phyloP scores from a whole-genome alignment of 1,140 invertebrate genomes.

The Danaus plexippus region DNA sequence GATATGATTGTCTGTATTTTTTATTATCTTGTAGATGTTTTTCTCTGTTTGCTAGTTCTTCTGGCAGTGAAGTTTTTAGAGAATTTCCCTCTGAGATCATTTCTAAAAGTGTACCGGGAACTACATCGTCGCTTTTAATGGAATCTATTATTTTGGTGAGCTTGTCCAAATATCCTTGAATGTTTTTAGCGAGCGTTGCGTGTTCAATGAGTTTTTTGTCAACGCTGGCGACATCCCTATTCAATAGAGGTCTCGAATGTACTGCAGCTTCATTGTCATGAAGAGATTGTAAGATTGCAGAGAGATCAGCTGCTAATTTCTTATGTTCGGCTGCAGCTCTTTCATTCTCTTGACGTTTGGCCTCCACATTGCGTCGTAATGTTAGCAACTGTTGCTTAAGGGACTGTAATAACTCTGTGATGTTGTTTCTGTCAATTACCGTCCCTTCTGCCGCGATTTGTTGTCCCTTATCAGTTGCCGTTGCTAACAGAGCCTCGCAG shows the following conservation, averaged over 20 bases:
- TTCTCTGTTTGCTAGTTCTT: conserved; percentile 83
- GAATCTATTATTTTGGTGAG: conserved; percentile 79
- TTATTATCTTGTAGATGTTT: conserved; percentile 87
- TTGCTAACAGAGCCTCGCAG: conserved; percentile 88
- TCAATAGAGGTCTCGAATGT: conserved; percentile 85
- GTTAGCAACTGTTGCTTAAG: conserved; percentile 88
- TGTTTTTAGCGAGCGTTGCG: conserved; percentile 77
- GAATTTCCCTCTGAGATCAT: conserved; percentile 87
- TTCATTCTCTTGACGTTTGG: conserved; percentile 88
- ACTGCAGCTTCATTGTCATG: conserved; percentile 87
- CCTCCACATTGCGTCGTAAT: conserved; percentile 86
- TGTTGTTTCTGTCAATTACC: conserved; percentile 86
- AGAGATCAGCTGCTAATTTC: conserved; percentile 84
- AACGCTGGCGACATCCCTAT: conserved; percentile 84
- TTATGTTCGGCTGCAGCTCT: conserved; percentile 88
- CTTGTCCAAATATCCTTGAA: conserved; percentile 80
- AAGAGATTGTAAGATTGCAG: conserved; percentile 86
- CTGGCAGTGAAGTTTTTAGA: conserved; percentile 81
- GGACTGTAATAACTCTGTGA: conserved; percentile 89
- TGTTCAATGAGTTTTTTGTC: conserved; percentile 88
- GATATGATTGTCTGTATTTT: conserved; percentile 82
- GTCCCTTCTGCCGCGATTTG: conserved; percentile 92
- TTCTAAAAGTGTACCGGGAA: conserved; percentile 84
- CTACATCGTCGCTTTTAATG: conserved; percentile 80
- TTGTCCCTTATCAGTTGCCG: conserved; percentile 91